Percentiles rank a stretch among this genome's conserved stretches.
Evolutionary conservation across 1,140 invertebrate species (phyloP).

Genomic region (Stegodyphus mimosarum): DNA sequence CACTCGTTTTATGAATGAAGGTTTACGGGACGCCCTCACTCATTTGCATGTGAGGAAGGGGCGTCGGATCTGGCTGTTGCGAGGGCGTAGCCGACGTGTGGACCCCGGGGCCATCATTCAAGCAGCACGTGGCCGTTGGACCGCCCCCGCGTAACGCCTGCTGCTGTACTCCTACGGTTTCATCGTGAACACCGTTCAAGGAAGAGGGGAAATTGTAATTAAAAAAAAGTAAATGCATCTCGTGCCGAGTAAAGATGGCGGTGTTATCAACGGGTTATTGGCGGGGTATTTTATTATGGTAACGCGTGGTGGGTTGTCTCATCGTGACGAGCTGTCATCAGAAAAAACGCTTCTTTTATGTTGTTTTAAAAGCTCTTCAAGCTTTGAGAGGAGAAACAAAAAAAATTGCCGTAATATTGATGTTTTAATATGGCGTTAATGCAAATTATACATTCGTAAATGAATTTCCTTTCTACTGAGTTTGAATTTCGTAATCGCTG

Average conservation of each 20-base stretch:
- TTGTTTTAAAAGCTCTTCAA: no score
- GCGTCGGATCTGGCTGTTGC: slow-evolving; percentile 21
- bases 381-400: no score
- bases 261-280: slow-evolving; percentile 49
- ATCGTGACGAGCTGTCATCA: no score
- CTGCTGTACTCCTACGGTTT: slow-evolving; percentile 38
- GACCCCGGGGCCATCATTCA: slow-evolving; percentile 46
- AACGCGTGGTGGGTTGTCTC: background rate
- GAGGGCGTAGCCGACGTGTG: slow-evolving; percentile 35
- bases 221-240: background rate
- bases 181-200: background rate
- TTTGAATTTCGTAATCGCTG: no score
- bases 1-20: slow-evolving; percentile 51
- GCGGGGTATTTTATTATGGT: slow-evolving; percentile 12
- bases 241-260: background rate
- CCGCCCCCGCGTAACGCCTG: slow-evolving; percentile 48
- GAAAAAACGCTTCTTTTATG: no score
- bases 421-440: no score
- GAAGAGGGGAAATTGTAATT: background rate
- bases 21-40: slow-evolving; percentile 25
- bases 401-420: no score
- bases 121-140: slow-evolving; percentile 29
- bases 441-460: no score
- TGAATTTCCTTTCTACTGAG: no score
- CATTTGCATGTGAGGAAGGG: slow-evolving; percentile 56